Evolutionary conservation across 2,888 invertebrate species (phyloP).

Genomic region (Creontiades dilutus): DNA sequence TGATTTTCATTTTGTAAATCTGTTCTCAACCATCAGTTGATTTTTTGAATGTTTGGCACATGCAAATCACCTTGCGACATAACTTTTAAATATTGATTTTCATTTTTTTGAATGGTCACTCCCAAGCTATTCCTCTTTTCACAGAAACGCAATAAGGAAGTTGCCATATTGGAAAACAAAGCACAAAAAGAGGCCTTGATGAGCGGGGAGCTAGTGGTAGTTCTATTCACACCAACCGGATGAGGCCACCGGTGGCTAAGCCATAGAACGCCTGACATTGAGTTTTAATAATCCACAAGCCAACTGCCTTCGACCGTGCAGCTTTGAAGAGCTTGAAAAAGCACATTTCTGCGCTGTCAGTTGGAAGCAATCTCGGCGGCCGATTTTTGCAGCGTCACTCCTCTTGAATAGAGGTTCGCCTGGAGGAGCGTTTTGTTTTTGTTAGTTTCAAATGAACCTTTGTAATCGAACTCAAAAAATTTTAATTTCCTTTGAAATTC

Average conservation of each 20-base stretch:
- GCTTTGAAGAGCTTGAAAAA: neutral
- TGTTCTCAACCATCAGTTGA: no score
- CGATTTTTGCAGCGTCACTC: neutral
- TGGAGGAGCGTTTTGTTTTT: neutral
- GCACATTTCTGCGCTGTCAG: neutral
- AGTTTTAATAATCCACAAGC: neutral
- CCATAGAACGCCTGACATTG: neutral
- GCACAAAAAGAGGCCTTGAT: slow-evolving; percentile 45
- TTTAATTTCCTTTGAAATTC: no score
- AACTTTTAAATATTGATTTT: no score
- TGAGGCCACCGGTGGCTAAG: neutral
- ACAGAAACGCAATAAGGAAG: slow-evolving; percentile 5
- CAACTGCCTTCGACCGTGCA: neutral
- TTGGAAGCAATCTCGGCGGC: neutral
- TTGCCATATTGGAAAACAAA: neutral
- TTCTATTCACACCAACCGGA: neutral
- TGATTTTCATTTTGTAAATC: no score
- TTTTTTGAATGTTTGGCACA: no score
- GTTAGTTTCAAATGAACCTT: neutral
- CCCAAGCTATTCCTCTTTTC: neutral
- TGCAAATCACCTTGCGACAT: no score
- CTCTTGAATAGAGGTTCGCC: neutral
- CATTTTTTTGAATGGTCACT: neutral
- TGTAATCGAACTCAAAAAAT: no score
- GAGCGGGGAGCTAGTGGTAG: neutral